Evolutionary conservation across 35 echinoderm and acorn worm species (phyloP), one percentile per base, ranked within the genome.

Genomic region (Nesometra sesokonis): DNA sequence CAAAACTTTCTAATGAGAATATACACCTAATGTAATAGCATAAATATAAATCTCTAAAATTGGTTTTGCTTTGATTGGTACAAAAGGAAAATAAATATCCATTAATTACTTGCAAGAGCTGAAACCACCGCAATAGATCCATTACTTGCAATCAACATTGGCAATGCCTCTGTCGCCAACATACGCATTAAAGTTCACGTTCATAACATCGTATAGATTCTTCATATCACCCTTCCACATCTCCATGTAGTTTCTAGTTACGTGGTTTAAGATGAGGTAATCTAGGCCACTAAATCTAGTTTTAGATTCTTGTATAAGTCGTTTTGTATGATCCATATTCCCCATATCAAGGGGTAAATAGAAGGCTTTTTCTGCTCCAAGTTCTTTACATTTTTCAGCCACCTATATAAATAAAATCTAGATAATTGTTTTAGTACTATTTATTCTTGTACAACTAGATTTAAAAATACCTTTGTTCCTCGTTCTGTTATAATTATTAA

Each of bases 301-400:
- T 86, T 93, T 78, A 29, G 95, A 92, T 82, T 93, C 92, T 31
- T 93, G 57, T 35, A 97, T 91, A 17, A 97, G 85, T 0, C 21
- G 37, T 67, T 93, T 83, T 13, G 95, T 89, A 78, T 93, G 87
- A 0, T 91, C 79, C 29, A 87, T 77, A n/a, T 86, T 82, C 15
- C 86, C 83, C 94, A 97, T 97, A 80, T 97, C 94, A 11, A 97
- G 83, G 0, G 94, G 91, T 38, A 97, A 46, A 37, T 97, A 97
- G 40, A 82, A 91, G 0, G 89, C 95, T 32, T 97, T 92, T 80
- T 88, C 31, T 38, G 95, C 95, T 82, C 95, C 92, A 78, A 97
- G 86, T 31, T 97, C 95, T 77, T 93, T 93, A 79, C 95, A 97
- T 80, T 93, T 97, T 81, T 76, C 87, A 17, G 91, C 92, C 33